These are phyloP conservation scores for Apistogramma diplotaenia DNA, from an alignment of 2,113 vertebrate genomes.

Conservation along the genomic window DNA sequence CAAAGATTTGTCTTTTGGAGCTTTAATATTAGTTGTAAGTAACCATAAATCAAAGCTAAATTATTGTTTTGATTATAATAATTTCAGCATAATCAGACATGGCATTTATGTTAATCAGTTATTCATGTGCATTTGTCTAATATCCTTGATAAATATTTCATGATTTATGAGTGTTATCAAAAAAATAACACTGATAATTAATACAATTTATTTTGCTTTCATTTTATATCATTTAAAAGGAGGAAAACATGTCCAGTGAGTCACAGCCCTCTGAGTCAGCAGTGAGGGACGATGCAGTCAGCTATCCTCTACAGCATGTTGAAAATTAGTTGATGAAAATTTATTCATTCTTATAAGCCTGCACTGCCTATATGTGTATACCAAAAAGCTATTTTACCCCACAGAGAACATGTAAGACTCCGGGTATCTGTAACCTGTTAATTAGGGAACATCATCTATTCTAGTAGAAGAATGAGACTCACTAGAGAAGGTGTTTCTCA, in stretches of 20 bases:
- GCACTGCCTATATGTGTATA: not conserved
- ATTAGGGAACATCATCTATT: not conserved
- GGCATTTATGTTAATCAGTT: too few relatives aligned
- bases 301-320: not conserved
- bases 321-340: not conserved
- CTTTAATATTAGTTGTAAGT: not conserved
- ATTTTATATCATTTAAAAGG: not conserved
- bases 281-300: not conserved
- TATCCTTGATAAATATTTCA: not conserved
- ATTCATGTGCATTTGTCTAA: not conserved
- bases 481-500: not conserved
- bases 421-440: not conserved
- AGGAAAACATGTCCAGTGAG: not conserved
- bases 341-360: not conserved
- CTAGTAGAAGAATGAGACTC: not conserved
- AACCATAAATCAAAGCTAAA: not conserved
- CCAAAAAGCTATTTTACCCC: not conserved
- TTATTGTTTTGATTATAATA: too few relatives aligned
- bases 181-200: not conserved
- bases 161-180: not conserved
- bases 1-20: not conserved
- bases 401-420: not conserved
- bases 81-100: too few relatives aligned
- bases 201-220: not conserved
- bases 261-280: not conserved